Evolutionary conservation across 2,113 vertebrate genomes (phyloP).

Genomic region (Synodontis membranacea): DNA sequence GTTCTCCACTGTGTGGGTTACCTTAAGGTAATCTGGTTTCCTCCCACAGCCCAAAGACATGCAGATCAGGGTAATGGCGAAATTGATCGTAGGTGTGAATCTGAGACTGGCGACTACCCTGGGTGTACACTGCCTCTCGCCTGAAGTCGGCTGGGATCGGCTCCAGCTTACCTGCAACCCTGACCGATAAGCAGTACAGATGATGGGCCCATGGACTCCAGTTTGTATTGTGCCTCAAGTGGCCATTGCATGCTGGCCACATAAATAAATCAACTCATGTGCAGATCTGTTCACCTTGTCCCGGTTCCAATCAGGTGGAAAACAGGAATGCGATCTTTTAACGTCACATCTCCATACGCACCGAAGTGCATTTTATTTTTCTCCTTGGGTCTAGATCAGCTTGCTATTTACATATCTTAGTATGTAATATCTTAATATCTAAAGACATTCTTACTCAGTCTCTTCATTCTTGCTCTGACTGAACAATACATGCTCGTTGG

Average conservation of each 20-base stretch:
- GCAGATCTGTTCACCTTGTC: not conserved
- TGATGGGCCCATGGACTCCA: too few species aligned
- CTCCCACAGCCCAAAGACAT: too few species aligned
- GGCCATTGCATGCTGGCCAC: not conserved
- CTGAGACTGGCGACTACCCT: too few species aligned
- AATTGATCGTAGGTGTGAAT: too few species aligned
- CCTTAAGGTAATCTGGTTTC: too few species aligned
- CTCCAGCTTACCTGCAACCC: too few species aligned
- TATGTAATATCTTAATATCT: too few species aligned
- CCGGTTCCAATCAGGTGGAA: not conserved
- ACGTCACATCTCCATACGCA: not conserved
- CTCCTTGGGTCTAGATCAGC: not conserved
- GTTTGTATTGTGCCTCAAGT: conserved; percentile 47
- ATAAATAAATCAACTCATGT: conserved; percentile 10
- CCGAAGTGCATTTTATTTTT: not conserved
- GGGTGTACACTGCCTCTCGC: too few species aligned
- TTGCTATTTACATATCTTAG: not conserved
- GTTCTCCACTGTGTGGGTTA: too few species aligned
- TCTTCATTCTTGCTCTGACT: conserved; percentile 33
- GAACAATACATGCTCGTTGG: conserved; percentile 54
- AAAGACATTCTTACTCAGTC: conserved; percentile 23
- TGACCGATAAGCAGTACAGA: too few species aligned
- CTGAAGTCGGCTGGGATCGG: too few species aligned
- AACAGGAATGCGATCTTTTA: not conserved
- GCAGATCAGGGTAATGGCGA: too few species aligned